A percentile compares a stretch with the other conserved stretches of the same genome.
These are phyloP conservation scores for Trachelus troglodyta DNA, from an alignment of 2,888 invertebrate genomes.

Conservation along the genomic window DNA sequence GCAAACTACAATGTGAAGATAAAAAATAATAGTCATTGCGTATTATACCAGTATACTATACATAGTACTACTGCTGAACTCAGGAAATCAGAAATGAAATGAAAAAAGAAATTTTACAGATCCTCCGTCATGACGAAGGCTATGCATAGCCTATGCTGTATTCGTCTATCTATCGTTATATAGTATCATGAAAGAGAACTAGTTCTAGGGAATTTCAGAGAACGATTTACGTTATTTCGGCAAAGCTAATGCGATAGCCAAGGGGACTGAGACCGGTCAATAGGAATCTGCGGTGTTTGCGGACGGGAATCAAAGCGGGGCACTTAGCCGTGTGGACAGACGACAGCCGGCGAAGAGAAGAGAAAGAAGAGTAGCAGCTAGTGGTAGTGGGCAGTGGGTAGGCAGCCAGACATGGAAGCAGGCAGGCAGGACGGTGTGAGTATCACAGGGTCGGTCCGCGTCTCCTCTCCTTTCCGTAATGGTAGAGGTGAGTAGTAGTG, in stretches of 20 bases:
- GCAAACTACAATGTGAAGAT: background rate
- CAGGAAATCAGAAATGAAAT: background rate
- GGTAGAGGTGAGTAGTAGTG: background rate
- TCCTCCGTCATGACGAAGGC: background rate
- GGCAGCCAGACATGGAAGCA: background rate
- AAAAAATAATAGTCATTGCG: background rate
- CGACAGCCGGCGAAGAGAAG: slow-evolving; percentile 43
- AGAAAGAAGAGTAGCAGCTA: slow-evolving; percentile 8
- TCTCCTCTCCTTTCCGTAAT: background rate
- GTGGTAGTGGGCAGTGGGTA: background rate
- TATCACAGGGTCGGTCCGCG: background rate
- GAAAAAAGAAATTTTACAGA: background rate
- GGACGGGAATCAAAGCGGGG: slow-evolving; percentile 59
- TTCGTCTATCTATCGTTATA: slow-evolving; percentile 28
- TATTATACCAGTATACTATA: background rate
- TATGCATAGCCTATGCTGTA: background rate
- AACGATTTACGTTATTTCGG: slow-evolving; percentile 44
- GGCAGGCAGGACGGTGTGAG: background rate
- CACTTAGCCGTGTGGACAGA: slow-evolving; percentile 55
- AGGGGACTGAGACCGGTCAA: slow-evolving; percentile 37
- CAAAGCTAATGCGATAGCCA: slow-evolving; percentile 46
- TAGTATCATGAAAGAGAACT: background rate
- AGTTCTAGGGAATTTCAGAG: background rate
- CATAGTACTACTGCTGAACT: background rate
- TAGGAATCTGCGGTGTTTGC: slow-evolving; percentile 56